Conservation (phyloP, 1,140 invertebrate species). For the Tetragonula clypearis region DNA sequence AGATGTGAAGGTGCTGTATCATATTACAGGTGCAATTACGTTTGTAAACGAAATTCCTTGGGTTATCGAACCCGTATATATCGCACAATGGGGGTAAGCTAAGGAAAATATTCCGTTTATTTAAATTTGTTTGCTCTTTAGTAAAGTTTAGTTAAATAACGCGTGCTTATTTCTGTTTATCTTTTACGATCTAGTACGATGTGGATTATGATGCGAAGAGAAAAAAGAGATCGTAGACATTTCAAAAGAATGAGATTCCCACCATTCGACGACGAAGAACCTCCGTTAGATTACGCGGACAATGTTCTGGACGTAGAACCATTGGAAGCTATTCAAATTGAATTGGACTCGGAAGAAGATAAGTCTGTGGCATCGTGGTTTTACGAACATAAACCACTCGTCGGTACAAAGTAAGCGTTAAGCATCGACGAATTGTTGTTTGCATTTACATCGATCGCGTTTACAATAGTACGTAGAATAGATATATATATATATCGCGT, state of each 20-base stretch:
- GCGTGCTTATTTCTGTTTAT: background rate
- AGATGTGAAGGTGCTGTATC: constrained; percentile 98
- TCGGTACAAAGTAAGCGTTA: constrained; percentile 89
- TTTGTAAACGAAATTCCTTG: constrained; percentile 99
- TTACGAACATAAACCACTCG: constrained; percentile 98
- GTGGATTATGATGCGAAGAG: constrained; percentile 99
- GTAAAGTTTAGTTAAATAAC: background rate
- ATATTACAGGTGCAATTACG: constrained; percentile 99
- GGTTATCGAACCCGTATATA: constrained; percentile 99
- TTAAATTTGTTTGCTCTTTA: background rate
- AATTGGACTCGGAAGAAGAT: constrained; percentile 98
- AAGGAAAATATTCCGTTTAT: background rate
- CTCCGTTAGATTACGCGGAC: constrained; percentile 99
- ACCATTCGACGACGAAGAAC: constrained; percentile 99
- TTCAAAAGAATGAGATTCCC: constrained; percentile 99
- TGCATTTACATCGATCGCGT: background rate
- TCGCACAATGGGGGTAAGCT: constrained; percentile 98
- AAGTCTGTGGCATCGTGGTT: constrained; percentile 96
- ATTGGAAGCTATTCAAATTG: constrained; percentile 99
- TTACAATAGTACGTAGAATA: too few species aligned
- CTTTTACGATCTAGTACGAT: constrained; percentile 88
- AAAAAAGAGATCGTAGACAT: constrained; percentile 98
- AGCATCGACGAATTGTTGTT: background rate
- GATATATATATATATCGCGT: background rate
- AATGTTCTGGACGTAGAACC: constrained; percentile 99